These are phyloP conservation scores for Amiota minor DNA, from an alignment of 2,888 invertebrate species.

Conservation along the genomic window DNA sequence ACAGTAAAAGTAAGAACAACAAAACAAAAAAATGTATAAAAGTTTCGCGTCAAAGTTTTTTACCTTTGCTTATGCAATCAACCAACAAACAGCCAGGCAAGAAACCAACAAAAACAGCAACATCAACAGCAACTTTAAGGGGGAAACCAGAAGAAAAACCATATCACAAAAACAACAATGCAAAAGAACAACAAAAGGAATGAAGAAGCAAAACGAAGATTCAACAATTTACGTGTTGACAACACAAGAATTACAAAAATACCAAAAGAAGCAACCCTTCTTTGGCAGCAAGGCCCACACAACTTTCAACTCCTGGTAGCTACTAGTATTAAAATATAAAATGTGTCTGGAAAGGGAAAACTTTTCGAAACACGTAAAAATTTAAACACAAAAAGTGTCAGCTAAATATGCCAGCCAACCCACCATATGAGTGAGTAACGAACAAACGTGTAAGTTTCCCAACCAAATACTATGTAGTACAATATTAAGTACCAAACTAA, in stretches of 20 bases:
- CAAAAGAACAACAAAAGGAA: background rate
- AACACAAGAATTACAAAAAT: slow-evolving; percentile 32
- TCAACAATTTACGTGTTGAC: slow-evolving; percentile 29
- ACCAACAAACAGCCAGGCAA: background rate
- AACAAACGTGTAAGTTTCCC: slow-evolving; percentile 33
- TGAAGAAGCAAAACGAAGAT: slow-evolving; percentile 15
- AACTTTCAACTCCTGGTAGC: background rate
- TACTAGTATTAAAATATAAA: background rate
- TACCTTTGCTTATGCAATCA: slow-evolving; percentile 41
- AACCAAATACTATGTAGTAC: too few relatives aligned
- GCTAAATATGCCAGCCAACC: slow-evolving; percentile 40
- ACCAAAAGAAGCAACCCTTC: slow-evolving; percentile 18
- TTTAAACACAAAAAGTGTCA: slow-evolving; percentile 45
- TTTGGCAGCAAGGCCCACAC: slow-evolving; percentile 27
- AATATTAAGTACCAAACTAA: too few relatives aligned
- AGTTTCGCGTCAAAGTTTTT: slow-evolving; percentile 43
- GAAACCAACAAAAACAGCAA: background rate
- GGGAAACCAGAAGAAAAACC: background rate
- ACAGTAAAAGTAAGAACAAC: too few relatives aligned
- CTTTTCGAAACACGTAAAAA: slow-evolving; percentile 32
- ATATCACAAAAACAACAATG: too few relatives aligned
- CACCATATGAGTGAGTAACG: slow-evolving; percentile 65
- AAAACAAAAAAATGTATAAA: slow-evolving; percentile 44
- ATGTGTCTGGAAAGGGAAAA: slow-evolving; percentile 42
- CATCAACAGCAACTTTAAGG: background rate